These are phyloP conservation scores for Chelon labrosus DNA, from an alignment of 2,797 vertebrate genomes.

Conservation along the genomic window DNA sequence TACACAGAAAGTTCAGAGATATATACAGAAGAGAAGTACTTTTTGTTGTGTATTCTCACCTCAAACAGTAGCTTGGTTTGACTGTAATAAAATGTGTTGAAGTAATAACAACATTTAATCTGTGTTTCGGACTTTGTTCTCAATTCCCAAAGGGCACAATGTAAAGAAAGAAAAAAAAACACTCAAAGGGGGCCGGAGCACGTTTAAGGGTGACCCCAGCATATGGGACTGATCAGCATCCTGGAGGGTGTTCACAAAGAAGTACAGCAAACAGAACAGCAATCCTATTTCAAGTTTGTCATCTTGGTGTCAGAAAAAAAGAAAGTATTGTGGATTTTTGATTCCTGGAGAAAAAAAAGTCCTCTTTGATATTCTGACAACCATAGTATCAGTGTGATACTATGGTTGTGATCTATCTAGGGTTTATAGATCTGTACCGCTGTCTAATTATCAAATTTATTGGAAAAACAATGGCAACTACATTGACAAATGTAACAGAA, in stretches of 20 bases:
- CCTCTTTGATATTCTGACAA: background rate
- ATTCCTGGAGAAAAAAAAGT: background rate
- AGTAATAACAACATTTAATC: constrained; percentile 11
- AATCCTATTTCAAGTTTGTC: constrained; percentile 2
- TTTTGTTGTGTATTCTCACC: constrained; percentile 24
- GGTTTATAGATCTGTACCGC: background rate
- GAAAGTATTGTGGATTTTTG: background rate
- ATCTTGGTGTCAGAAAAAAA: background rate
- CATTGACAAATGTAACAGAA: background rate
- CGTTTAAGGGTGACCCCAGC: constrained; percentile 60
- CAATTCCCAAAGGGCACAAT: constrained; percentile 10
- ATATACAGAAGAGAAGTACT: constrained; percentile 44
- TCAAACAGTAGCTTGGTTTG: background rate
- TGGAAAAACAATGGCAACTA: background rate
- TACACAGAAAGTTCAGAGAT: constrained; percentile 60
- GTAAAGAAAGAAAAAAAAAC: background rate
- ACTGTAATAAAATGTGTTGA: constrained; percentile 5
- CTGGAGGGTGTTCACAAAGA: constrained; percentile 55
- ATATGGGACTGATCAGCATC: constrained; percentile 76
- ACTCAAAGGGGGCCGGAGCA: constrained; percentile 5
- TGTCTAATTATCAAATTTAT: background rate
- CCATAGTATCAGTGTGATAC: fast-evolving
- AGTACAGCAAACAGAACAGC: constrained; percentile 44
- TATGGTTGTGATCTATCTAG: background rate
- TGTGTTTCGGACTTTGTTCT: constrained; percentile 19